Base-by-base conservation (phyloP, 1,140 invertebrate species). In the Gonioctena quinquepunctata region DNA sequence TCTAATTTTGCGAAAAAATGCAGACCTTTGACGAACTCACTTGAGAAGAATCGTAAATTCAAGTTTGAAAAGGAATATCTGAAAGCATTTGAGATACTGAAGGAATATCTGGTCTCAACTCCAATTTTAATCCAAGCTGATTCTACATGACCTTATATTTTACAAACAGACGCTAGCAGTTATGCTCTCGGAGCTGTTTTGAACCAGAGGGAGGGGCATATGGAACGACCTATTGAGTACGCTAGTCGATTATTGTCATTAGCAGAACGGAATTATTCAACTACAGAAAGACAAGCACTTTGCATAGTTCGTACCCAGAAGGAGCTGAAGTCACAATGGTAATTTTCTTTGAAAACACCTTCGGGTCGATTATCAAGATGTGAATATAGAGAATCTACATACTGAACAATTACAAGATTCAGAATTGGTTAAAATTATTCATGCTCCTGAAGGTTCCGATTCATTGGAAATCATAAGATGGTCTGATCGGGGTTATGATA, bases 311-410 rank as follows among this genome's bases (percentile, higher is more conserved):
- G 72, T 77, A 77, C 23, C 76, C 75, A 5, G 80, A 77, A 19
- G 70, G 60, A 67, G 62, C 64, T 16, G 11, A 42, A 4, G 84
- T 1, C 85, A 89, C 77, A 74, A 57, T 88, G 85, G 84, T 71
- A 89, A 0, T 76, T 82, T 33, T 57, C 23, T 1, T 69, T 85
- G 0, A 87, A 85, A 73, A 80, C 83, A 3, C 81, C 85, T 0
- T 80, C 72, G 0, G 82, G 83, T 7, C 60, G 80, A 3, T 49
- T 85, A 6, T 85, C n/a, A n/a, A n/a, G n/a, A n/a, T n/a, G n/a
- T n/a, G n/a, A n/a, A n/a, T n/a, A n/a, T n/a, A n/a, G n/a, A n/a
- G n/a, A n/a, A n/a, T n/a, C n/a, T n/a, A n/a, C n/a, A n/a, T n/a
- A n/a, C n/a, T n/a, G n/a, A n/a, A n/a, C n/a, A n/a, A n/a, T n/a